These are phyloP conservation scores for Hydropotes inermis DNA, from an alignment of 2,113 vertebrate genomes.

Conservation along the genomic window DNA sequence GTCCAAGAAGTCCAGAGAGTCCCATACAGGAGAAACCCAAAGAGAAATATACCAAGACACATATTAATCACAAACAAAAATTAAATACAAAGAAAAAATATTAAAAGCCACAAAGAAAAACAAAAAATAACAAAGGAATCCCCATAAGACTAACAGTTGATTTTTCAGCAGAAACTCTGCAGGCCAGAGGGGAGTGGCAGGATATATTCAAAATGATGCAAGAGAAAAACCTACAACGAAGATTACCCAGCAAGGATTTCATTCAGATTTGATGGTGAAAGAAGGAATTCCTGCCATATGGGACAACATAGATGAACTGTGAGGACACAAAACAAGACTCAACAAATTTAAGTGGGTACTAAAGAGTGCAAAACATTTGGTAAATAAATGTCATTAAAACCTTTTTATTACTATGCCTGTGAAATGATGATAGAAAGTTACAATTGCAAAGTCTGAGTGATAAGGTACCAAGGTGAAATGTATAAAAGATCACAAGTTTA, in stretches of 20 bases:
- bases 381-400: constrained; percentile 19
- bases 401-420: not conserved
- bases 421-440: not conserved
- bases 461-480: not conserved
- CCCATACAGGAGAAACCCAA: not conserved
- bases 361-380: not conserved
- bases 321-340: not conserved
- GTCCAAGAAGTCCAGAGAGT: not conserved
- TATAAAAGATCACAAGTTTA: not conserved
- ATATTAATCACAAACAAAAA: not conserved
- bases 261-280: not conserved
- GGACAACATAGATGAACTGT: not conserved
- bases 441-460: not conserved
- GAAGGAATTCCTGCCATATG: not conserved
- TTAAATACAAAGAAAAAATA: not conserved
- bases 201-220: not conserved
- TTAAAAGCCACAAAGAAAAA: not conserved
- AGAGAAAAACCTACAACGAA: not conserved
- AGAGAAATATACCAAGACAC: not conserved
- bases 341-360: not conserved
- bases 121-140: not conserved
- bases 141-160: not conserved
- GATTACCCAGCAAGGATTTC: not conserved
- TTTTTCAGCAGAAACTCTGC: not conserved
- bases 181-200: not conserved